Percentiles rank a stretch among this genome's conserved stretches.
phyloP scores from a whole-genome alignment of 2,113 vertebrate species.

The Manacus vitellinus region DNA sequence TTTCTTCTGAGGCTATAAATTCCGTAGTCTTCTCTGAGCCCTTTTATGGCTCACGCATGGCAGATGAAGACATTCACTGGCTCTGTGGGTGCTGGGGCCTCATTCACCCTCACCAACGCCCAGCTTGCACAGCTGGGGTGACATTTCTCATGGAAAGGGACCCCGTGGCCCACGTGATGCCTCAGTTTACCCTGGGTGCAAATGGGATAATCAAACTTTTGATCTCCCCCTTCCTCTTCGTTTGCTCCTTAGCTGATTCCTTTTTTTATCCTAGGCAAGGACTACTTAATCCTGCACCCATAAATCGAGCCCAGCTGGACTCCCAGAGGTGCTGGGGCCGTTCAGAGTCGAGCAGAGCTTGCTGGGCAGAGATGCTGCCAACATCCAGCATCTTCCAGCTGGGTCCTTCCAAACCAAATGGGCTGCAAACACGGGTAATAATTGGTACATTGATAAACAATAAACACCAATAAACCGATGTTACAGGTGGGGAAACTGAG shows the following conservation, averaged over 20 bases:
- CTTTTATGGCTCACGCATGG: constrained; percentile 37
- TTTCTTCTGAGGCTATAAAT: constrained; percentile 54
- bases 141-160: not conserved
- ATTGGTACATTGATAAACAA: accelerated
- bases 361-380: not conserved
- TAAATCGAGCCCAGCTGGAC: accelerated
- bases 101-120: not conserved
- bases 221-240: not conserved
- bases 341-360: not conserved
- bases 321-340: accelerated
- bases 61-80: constrained; percentile 14
- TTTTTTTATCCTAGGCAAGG: not conserved
- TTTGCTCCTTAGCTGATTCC: not conserved
- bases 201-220: not conserved
- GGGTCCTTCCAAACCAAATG: accelerated
- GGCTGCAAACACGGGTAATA: accelerated
- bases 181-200: not conserved
- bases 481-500: not conserved
- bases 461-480: accelerated
- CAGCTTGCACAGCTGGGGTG: not conserved
- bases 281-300: accelerated
- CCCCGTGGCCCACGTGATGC: not conserved
- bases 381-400: accelerated
- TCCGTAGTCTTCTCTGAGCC: not conserved
- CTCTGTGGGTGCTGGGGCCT: constrained; percentile 20